Conservation (phyloP, 2,797 vertebrate genomes). For the Pantherophis vulpinus region DNA sequence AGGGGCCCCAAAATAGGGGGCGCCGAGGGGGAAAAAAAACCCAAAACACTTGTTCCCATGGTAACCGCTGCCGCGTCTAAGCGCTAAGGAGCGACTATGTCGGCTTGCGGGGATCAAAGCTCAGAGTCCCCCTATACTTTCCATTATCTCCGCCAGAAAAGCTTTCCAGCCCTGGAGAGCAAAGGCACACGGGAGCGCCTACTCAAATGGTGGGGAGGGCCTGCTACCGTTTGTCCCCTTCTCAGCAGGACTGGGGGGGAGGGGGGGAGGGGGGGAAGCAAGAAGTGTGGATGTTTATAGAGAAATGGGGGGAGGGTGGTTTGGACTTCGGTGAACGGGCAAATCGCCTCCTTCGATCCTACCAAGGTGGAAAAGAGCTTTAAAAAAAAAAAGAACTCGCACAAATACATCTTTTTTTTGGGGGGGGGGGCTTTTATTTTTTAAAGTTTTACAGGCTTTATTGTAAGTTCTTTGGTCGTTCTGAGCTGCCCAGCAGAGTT, state of each 20-base stretch:
- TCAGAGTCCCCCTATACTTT: conserved; percentile 49
- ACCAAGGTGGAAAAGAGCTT: fast-evolving
- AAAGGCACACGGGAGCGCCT: conserved; percentile 57
- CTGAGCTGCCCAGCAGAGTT: neutral
- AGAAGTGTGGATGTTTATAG: neutral
- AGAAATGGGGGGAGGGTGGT: neutral
- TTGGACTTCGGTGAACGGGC: neutral
- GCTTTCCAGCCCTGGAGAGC: conserved; percentile 59
- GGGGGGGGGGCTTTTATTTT: too few species aligned
- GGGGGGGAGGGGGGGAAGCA: too few species aligned
- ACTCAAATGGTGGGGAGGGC: conserved; percentile 70
- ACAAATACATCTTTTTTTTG: neutral
- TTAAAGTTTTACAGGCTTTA: neutral
- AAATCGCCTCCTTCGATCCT: neutral
- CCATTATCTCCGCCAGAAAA: conserved; percentile 62
- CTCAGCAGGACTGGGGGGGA: neutral
- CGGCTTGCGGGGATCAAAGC: conserved; percentile 8
- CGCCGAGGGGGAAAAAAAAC: neutral
- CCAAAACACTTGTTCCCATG: conserved; percentile 39
- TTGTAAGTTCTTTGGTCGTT: neutral
- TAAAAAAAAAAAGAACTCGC: neutral
- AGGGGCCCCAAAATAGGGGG: neutral
- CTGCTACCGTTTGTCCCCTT: neutral
- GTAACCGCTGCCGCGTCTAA: conserved; percentile 26
- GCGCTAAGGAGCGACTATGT: conserved; percentile 24